Evolutionary conservation across 1,140 invertebrate species (phyloP), one percentile per base, ranked within the genome.

Genomic region (Liolophura sinensis): DNA sequence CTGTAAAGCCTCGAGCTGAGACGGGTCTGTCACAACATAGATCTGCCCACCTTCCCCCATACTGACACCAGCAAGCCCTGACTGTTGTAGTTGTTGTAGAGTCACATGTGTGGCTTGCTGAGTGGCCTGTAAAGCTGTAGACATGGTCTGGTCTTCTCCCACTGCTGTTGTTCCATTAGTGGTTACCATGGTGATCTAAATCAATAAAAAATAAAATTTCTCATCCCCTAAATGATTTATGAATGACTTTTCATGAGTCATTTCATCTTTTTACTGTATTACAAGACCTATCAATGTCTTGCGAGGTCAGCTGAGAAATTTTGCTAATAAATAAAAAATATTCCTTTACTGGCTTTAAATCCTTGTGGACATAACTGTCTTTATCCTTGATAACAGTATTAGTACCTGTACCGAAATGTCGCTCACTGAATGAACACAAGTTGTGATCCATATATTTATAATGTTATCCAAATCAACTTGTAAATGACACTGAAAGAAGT

Each of bases 11-110:
- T 81, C 80, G 25, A 85, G 69, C 65, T 84, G 82, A 24, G 78
- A 60, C 7, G 82, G 78, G 75, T 85, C 84, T 16, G 84, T 81
- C 12, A 85, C 82, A 11, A 85, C 78, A 62, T 78, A 77, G 47
- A 85, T 78, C 62, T 85, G 83, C n/a, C 73, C 65, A 11, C 74
- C 60, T 22, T 72, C 75, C 4, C 75, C 69, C 18, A 78, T 65
- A 25, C 77, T 80, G 65, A 78, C 69, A 5, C 73, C 67, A 22
- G 75, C 64, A 0, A 80, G 64, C 3, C 73, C 73, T 25, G 67
- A 68, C 16, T 72, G 73, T 40, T 75, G 71, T 31, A 68, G 60
- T 40, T 40, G 24, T 40, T 49, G 31, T 27, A 27, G 24, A 22
- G 48, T 18, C 7, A 56, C 20, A 22, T 50, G 12, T 9, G 47